Conservation (phyloP, 53 echinoderm and acorn worm species). For the Holothuria leucospilota region DNA sequence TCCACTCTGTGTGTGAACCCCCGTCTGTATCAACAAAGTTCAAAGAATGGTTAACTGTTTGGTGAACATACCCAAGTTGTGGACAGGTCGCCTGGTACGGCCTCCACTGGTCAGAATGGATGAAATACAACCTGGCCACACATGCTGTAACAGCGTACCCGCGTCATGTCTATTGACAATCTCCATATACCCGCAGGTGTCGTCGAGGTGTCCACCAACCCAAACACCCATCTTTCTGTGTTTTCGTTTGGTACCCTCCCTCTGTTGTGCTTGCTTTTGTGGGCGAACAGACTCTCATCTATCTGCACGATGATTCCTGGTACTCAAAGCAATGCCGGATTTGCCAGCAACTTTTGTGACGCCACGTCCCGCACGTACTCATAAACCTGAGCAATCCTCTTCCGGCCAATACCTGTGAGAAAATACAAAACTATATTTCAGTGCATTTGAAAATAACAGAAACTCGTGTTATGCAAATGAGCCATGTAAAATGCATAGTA, state of each 20-base stretch:
- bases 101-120: conserved; percentile 29
- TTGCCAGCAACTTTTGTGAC: not conserved
- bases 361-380: not conserved
- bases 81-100: not conserved
- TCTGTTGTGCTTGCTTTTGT: no score
- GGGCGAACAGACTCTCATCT: not conserved
- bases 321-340: not conserved
- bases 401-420: not conserved
- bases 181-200: conserved; percentile 27
- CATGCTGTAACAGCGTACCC: not conserved
- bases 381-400: not conserved
- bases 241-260: not conserved
- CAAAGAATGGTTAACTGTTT: no score
- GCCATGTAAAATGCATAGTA: no score
- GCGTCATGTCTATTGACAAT: not conserved
- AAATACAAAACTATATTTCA: no score
- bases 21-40: conserved; percentile 16
- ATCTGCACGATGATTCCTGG: not conserved
- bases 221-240: conserved; percentile 5
- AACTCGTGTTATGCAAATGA: no score
- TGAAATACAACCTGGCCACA: not conserved
- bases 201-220: not conserved
- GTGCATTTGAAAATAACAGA: no score
- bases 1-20: not conserved
- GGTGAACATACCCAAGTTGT: no score